Evolutionary conservation across 1,140 invertebrate species (phyloP).

Genomic region (Gonioctena quinquepunctata): DNA sequence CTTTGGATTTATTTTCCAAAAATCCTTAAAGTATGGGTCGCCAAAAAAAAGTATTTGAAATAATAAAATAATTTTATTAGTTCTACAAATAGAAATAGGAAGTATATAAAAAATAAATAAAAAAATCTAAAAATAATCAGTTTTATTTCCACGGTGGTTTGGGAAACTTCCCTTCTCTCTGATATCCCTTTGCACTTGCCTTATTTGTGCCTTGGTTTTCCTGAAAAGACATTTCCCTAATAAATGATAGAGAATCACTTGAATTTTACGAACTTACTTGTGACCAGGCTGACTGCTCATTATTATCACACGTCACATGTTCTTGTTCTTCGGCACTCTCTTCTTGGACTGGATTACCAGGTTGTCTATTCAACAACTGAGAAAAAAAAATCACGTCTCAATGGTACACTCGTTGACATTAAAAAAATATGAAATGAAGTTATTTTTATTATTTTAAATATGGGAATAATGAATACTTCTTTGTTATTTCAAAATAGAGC

Average conservation of each 20-base stretch:
- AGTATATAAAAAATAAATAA: neutral
- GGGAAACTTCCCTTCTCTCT: conserved; percentile 3
- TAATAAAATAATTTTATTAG: too few species aligned
- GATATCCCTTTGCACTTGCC: neutral
- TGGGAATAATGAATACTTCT: too few species aligned
- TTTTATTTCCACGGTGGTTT: conserved; percentile 36
- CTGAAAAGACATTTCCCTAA: conserved; percentile 8
- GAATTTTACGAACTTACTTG: neutral
- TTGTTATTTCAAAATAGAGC: too few species aligned
- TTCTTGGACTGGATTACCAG: conserved; percentile 27
- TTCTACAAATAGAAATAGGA: too few species aligned
- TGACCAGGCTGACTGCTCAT: neutral
- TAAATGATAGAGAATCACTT: neutral
- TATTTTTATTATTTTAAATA: too few species aligned
- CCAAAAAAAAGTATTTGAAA: too few species aligned
- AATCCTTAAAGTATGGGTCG: too few species aligned
- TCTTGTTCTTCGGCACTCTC: neutral
- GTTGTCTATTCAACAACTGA: conserved; percentile 33
- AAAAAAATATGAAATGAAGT: too few species aligned
- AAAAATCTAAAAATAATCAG: neutral
- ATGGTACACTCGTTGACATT: too few species aligned
- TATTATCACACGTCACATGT: neutral
- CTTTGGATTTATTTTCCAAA: too few species aligned
- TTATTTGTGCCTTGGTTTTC: conserved; percentile 4
- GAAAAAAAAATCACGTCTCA: too few species aligned